phyloP scores from a whole-genome alignment of 2,888 invertebrate genomes.

The Lasius fuliginosus region DNA sequence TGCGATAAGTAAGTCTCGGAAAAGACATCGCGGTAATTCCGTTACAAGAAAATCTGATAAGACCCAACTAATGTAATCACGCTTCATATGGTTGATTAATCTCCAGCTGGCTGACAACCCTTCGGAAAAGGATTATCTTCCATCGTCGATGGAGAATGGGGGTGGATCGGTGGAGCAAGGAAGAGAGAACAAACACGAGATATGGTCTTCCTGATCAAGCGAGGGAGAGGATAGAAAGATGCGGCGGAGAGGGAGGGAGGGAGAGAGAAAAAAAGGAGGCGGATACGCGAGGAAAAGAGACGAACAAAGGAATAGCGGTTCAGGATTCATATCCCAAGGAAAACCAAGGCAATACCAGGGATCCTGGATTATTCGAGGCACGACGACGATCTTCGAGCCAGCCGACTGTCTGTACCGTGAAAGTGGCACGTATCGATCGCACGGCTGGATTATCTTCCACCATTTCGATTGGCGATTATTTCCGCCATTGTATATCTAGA shows the following conservation, averaged over 20 bases:
- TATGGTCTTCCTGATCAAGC: conserved; percentile 49
- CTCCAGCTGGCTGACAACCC: conserved; percentile 76
- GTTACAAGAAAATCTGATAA: conserved; percentile 82
- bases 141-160: conserved; percentile 66
- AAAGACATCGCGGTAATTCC: conserved; percentile 76
- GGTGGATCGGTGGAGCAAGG: conserved; percentile 66
- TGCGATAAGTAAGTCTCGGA: conserved; percentile 67
- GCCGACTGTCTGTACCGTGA: conserved; percentile 75
- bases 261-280: conserved; percentile 64
- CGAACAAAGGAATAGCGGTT: conserved; percentile 56
- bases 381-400: conserved; percentile 79
- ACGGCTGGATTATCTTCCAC: conserved; percentile 68
- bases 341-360: conserved; percentile 61
- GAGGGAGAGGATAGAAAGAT: conserved; percentile 26
- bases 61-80: conserved; percentile 84
- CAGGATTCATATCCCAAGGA: conserved; percentile 69
- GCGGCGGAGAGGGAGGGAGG: conserved; percentile 57
- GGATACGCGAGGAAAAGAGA: conserved; percentile 57
- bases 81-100: conserved; percentile 84
- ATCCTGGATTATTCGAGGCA: conserved; percentile 83
- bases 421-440: conserved; percentile 78
- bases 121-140: conserved; percentile 75
- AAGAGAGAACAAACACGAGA: conserved; percentile 72
- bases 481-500: conserved; percentile 54
- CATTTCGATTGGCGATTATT: conserved; percentile 71